Evolutionary conservation across 2,888 invertebrate genomes (phyloP).

Genomic region (Homarus gammarus): DNA sequence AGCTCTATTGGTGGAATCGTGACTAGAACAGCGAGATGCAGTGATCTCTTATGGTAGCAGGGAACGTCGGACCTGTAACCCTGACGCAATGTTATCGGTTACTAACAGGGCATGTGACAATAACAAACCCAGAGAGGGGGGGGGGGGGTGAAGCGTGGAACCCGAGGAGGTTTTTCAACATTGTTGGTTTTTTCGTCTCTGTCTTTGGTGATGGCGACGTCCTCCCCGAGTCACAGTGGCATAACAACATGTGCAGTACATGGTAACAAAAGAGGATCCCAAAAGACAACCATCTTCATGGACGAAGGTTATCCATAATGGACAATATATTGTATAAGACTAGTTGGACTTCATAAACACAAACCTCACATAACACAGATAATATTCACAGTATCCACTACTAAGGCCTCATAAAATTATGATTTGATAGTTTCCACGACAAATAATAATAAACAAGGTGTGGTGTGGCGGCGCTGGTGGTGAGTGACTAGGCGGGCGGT

Average conservation of each 20-base stretch:
- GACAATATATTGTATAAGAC: neutral
- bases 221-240: neutral
- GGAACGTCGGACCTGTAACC: neutral
- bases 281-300: neutral
- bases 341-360: slow-evolving; percentile 22
- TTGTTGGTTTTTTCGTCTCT: neutral
- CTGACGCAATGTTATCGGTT: neutral
- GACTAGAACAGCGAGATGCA: too few species aligned
- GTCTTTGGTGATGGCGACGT: too few species aligned
- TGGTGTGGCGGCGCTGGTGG: neutral
- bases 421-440: slow-evolving; percentile 13
- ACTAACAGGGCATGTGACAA: neutral
- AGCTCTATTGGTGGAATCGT: too few species aligned
- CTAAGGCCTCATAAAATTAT: slow-evolving; percentile 33
- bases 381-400: slow-evolving; percentile 24
- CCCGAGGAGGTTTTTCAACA: neutral
- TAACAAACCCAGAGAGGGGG: neutral
- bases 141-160: neutral
- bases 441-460: neutral
- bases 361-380: slow-evolving; percentile 7
- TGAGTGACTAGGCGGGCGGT: neutral
- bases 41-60: too few species aligned
- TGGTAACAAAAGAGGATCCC: slow-evolving; percentile 3
- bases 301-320: slow-evolving; percentile 9
- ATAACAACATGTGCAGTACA: slow-evolving; percentile 17